phyloP scores from a whole-genome alignment of 2,797 vertebrate genomes.

The Alectoris magna region DNA sequence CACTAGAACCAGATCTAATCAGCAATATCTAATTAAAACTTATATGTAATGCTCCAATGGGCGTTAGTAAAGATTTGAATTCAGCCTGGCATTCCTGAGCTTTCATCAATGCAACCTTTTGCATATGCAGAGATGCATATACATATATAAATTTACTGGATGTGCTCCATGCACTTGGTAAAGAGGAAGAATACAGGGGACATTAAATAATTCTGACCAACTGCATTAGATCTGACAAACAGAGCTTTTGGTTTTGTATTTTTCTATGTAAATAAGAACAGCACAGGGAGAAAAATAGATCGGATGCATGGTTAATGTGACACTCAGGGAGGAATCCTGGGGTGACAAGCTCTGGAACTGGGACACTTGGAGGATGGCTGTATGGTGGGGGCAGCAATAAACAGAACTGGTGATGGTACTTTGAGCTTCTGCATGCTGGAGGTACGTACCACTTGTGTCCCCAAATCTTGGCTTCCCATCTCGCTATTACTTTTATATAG shows the following conservation, averaged over 20 bases:
- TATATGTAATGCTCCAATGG: background rate
- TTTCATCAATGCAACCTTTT: background rate
- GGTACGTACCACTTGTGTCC: background rate
- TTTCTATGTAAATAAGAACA: background rate
- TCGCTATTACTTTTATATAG: background rate
- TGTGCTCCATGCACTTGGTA: background rate
- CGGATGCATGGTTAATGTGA: background rate
- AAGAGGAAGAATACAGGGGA: background rate
- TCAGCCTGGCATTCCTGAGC: background rate
- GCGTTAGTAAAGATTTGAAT: background rate
- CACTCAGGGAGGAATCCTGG: background rate
- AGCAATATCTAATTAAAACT: constrained; percentile 20
- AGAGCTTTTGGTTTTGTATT: constrained; percentile 27
- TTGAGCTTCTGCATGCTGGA: background rate
- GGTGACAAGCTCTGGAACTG: background rate
- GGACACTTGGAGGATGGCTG: background rate
- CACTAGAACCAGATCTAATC: background rate
- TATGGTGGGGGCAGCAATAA: background rate
- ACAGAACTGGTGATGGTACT: background rate
- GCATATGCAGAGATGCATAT: background rate
- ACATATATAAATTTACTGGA: background rate
- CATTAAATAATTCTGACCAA: constrained; percentile 38
- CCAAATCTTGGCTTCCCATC: constrained; percentile 30
- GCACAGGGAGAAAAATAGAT: background rate
- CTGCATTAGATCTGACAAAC: constrained; percentile 22